These are phyloP conservation scores for Metridium senile DNA, from an alignment of 92 coral and sea anemone genomes.

Conservation along the genomic window DNA sequence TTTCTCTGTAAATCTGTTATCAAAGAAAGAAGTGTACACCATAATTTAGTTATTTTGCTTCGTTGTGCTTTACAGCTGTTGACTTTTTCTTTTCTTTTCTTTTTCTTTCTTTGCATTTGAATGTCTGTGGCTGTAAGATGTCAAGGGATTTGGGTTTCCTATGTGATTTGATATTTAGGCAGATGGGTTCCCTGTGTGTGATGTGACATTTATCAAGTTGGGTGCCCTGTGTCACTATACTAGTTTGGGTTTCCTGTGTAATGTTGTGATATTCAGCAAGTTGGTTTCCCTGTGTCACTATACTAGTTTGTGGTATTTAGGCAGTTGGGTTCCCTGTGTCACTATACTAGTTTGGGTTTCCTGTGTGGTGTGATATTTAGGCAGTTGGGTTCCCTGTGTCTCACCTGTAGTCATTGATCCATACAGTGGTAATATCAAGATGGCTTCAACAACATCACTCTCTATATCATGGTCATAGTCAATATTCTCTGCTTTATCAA, in stretches of 20 bases:
- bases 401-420: constrained; percentile 96
- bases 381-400: background rate
- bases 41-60: no score
- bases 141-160: background rate
- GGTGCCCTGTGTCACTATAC: background rate
- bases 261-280: background rate
- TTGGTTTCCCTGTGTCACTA: background rate
- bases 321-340: background rate
- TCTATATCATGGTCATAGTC: constrained; percentile 86
- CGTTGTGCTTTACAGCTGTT: no score
- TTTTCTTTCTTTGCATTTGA: no score
- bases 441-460: constrained; percentile 64
- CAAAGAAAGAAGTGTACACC: no score
- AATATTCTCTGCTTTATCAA: constrained; percentile 80
- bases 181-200: background rate
- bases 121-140: no score
- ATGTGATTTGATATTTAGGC: background rate
- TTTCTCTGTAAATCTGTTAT: constrained; percentile 75
- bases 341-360: background rate
- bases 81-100: no score
- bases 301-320: background rate
- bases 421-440: constrained; percentile 83
- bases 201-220: no score
- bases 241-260: background rate
- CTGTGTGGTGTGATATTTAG: background rate